Percentiles rank a stretch among this genome's conserved stretches.
Conservation (phyloP, 53 echinoderm and acorn worm genomes). For the Hippasteria phrygiana region DNA sequence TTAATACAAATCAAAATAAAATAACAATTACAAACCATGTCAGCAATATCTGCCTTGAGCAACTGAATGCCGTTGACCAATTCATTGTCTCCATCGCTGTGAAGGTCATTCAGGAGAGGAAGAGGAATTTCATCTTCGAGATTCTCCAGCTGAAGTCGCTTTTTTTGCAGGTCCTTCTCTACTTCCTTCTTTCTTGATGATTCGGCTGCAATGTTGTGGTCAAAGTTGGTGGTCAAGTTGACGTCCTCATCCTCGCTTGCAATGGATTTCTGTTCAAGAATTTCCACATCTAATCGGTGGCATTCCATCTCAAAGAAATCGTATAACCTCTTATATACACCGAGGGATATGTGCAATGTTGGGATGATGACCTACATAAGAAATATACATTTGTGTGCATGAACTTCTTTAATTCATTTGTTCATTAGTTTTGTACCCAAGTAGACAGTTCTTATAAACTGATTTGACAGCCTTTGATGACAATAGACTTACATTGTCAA, state of each 20-base stretch:
- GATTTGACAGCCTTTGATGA: background rate
- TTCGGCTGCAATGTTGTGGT: background rate
- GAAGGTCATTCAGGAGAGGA: slow-evolving; percentile 4
- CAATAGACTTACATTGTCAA: slow-evolving; percentile 46
- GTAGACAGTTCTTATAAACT: background rate
- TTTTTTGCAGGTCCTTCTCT: background rate
- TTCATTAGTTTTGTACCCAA: background rate
- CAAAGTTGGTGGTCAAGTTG: slow-evolving; percentile 9
- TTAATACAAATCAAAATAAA: background rate
- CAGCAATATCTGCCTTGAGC: slow-evolving; percentile 4
- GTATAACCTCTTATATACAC: slow-evolving; percentile 17
- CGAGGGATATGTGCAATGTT: slow-evolving; percentile 35
- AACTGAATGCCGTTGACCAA: background rate
- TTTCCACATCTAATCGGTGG: background rate
- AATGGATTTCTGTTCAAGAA: background rate
- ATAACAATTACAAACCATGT: background rate
- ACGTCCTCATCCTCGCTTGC: background rate
- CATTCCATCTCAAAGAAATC: slow-evolving; percentile 33
- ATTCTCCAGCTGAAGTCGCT: background rate
- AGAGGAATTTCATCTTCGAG: slow-evolving; percentile 33
- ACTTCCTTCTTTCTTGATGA: background rate
- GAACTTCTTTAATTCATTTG: background rate
- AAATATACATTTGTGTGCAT: background rate
- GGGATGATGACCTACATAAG: slow-evolving; percentile 29
- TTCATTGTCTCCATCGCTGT: background rate